Percentiles rank a stretch among this genome's conserved stretches.
These are phyloP conservation scores for Otolemur garnettii DNA, from an alignment of 2,113 vertebrate species.

Conservation along the genomic window DNA sequence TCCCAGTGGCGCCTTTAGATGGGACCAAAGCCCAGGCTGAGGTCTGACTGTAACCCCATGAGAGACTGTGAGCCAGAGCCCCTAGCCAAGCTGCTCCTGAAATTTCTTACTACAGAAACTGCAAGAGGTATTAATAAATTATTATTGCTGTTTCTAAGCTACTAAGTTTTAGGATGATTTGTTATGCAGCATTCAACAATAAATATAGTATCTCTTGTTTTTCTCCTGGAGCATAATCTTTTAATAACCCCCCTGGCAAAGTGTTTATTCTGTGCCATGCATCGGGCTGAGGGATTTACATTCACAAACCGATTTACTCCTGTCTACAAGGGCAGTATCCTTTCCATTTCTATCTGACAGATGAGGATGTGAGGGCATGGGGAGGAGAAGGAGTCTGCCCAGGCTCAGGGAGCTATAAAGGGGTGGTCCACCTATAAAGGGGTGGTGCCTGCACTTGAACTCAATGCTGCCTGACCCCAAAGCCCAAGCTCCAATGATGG, in stretches of 20 bases:
- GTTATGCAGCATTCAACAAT: background rate
- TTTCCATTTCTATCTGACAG: background rate
- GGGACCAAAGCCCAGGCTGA: too few species aligned
- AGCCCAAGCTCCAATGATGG: background rate
- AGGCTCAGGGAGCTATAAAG: background rate
- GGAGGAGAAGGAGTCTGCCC: too few species aligned
- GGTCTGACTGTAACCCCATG: background rate
- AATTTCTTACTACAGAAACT: background rate
- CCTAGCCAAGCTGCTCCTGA: background rate
- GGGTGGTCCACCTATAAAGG: too few species aligned
- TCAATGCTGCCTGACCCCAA: background rate
- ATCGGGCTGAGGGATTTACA: background rate
- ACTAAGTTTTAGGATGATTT: background rate
- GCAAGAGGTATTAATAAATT: background rate
- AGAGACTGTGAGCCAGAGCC: background rate
- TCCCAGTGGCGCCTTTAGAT: background rate
- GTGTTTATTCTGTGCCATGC: background rate
- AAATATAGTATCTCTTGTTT: background rate
- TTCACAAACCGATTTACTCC: background rate
- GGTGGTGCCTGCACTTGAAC: background rate
- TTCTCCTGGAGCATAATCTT: background rate
- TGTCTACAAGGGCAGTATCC: fast-evolving
- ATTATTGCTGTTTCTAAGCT: background rate
- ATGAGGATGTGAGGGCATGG: background rate
- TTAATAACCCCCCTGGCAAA: background rate